Base-by-base conservation (phyloP, 2,113 vertebrate genomes). In the Catharus bicknelli region DNA sequence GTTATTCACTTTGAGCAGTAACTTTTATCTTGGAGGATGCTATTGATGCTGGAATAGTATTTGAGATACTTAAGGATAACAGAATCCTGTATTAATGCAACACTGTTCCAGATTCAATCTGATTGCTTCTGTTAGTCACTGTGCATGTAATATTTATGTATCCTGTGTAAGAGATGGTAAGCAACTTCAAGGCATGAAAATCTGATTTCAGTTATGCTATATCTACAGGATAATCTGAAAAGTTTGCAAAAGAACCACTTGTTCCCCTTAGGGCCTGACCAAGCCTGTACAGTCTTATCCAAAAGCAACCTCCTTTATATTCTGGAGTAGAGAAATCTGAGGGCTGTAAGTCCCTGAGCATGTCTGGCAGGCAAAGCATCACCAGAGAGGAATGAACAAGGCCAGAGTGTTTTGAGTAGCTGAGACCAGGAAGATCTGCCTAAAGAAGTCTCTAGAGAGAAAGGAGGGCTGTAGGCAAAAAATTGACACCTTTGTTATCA, bases 121-220 rank as follows among this genome's bases (percentile, higher is more conserved):
- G 86, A 89, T 91, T 25, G 5, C 94, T 80, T 79, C 86, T 89
- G 81, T 90, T 94, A 90, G 86, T 93, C 90, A 92, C 34, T 81
- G 29, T 74, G 43, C 66, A 89, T 96, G 92, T 79, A 95, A 89
- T 93, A 94, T 92, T 96, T 73, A 96, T 94, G 42, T 87, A 89
- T 55, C 58, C 67, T 69, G 45, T 73, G 59, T 79, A 88, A 88
- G 57, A 83, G 58, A 90, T n/a, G 82, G 69, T 29, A 89, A 90
- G 70, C 26, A 95, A 68, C 54, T 64, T 36, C 66, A 66, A 38
- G 40, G 83, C 57, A 78, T 57, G 27, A 78, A 90, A 93, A 89
- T 82, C 69, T 89, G 61, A 88, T 84, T 92, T 87, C 69, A 76
- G 30, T 70, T 92, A 47, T 4, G 3, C 38, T 2, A 0, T 79